Conservation (phyloP, 2,113 vertebrate species). For the Leuciscus idus region DNA sequence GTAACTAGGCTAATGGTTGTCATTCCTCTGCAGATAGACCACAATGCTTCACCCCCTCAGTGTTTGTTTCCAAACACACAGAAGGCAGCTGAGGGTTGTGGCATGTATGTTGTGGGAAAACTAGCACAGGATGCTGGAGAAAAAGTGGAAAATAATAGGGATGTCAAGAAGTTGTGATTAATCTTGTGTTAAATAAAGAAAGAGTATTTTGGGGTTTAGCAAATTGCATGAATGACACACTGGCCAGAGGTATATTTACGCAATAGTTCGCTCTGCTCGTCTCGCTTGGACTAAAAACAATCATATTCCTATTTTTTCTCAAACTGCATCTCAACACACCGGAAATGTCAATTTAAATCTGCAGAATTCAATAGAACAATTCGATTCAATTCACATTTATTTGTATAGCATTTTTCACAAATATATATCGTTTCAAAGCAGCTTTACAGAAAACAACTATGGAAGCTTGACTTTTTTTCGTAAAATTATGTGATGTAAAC, state of each 20-base stretch:
- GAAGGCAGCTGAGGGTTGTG: neutral
- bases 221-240: neutral
- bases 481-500: no score
- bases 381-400: no score
- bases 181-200: neutral
- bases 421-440: no score
- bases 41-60: neutral
- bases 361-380: neutral
- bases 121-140: constrained; percentile 1
- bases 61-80: neutral
- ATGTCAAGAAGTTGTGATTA: neutral
- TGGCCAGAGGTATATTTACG: neutral
- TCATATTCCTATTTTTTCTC: neutral
- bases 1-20: constrained; percentile 52
- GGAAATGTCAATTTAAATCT: neutral
- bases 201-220: neutral
- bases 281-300: neutral
- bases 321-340: neutral
- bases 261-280: no score
- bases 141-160: constrained; percentile 31
- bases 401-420: no score
- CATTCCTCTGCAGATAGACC: constrained; percentile 26
- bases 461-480: no score
- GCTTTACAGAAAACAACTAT: no score
- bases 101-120: constrained; percentile 14